phyloP scores from a whole-genome alignment of 2,888 invertebrate genomes.

The Beris chalybata region DNA sequence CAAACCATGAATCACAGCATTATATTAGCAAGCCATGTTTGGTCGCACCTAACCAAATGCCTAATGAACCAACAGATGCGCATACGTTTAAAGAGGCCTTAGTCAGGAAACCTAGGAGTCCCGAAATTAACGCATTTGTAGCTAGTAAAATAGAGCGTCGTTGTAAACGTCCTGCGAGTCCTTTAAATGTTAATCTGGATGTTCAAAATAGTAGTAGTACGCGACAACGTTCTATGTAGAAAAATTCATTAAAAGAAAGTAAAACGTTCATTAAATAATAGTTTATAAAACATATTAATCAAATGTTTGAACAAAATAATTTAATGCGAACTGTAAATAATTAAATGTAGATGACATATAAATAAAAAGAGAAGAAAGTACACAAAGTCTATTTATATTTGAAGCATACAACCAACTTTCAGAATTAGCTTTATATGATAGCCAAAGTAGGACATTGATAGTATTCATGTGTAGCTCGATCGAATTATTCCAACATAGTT shows the following conservation, averaged over 20 bases:
- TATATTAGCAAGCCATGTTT: slow-evolving; percentile 48
- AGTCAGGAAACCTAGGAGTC: slow-evolving; percentile 59
- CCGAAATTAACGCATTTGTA: slow-evolving; percentile 73
- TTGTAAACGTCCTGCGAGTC: slow-evolving; percentile 69
- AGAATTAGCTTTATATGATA: too few species aligned
- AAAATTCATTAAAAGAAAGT: slow-evolving; percentile 20
- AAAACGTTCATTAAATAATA: not conserved
- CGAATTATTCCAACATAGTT: too few species aligned
- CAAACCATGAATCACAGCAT: slow-evolving; percentile 60
- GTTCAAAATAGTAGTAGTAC: slow-evolving; percentile 72
- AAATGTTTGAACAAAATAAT: too few species aligned
- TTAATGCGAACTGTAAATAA: too few species aligned
- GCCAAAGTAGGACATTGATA: too few species aligned
- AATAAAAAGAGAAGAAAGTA: too few species aligned
- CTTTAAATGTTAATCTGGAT: slow-evolving; percentile 75
- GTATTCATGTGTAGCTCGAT: too few species aligned
- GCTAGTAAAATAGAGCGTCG: slow-evolving; percentile 73
- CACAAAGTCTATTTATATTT: too few species aligned
- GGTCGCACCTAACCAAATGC: slow-evolving; percentile 41
- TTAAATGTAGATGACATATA: too few species aligned
- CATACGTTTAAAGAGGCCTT: slow-evolving; percentile 76
- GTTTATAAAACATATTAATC: too few species aligned
- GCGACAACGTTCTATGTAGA: slow-evolving; percentile 71
- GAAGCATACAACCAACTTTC: too few species aligned
- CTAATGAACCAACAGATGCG: slow-evolving; percentile 61